Base-by-base conservation (phyloP, 1,140 invertebrate genomes). In the Calliopsis andreniformis region DNA sequence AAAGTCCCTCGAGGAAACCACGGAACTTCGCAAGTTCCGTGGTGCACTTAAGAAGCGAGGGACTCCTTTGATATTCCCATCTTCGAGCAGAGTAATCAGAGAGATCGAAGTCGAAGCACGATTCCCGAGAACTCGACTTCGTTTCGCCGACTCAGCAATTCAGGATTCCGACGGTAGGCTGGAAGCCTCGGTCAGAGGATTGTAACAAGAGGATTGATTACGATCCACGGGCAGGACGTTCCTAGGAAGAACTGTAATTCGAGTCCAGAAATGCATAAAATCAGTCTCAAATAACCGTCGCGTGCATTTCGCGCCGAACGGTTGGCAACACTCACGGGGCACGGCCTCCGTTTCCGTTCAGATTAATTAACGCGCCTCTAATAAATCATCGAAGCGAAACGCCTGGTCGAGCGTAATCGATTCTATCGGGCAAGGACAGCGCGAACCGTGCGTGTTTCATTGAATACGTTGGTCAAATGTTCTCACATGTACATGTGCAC, bases 301-400 rank as follows among this genome's bases (percentile, higher is more conserved):
- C 49, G 39, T 39, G 63, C 61, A 12, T 55, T 4, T 0, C 14
- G 16, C 10, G 23, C 14, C 30, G 43, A 62, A 53, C 56, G 55
- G 23, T 70, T n/a, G 8, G 42, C 18, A 39, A 43, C 42, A 53
- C 47, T 42, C n/a, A 8, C 35, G 14, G 55, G n/a, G 30, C 55
- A 58, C 10, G 69, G 59, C 32, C 47, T 49, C 14, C 18, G 12
- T 2, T 39, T 28, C 35, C 18, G 39, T n/a, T 12, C n/a, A 6
- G 51, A 42, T 63, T 71, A 71, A 63, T 71, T 63, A 62, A 51
- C 58, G 32, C n/a, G 35, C 2, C 16, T 16, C 14, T 64, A 49
- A 55, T 64, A 23, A 55, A 72, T 72, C 61, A 39, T 43, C 35
- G 32, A 42, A 51, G n/a, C 59, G 32, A 28, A 47, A 72, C 69